Evolutionary conservation across 2,113 vertebrate species (phyloP).

Genomic region (Brienomyrus longianalis): DNA sequence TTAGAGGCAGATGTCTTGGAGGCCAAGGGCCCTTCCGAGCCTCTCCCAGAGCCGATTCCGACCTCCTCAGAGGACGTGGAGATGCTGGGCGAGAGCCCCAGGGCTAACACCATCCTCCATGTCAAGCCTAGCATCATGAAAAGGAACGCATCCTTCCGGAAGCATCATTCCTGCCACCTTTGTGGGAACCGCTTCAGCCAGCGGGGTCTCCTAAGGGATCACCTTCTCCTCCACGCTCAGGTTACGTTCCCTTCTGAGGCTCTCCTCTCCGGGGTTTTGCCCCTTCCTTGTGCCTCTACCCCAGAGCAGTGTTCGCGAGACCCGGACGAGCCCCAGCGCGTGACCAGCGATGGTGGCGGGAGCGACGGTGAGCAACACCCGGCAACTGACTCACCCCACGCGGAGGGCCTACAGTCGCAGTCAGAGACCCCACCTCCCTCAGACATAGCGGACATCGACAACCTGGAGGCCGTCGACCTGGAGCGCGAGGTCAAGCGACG

Average conservation of each 20-base stretch:
- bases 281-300: slow-evolving; percentile 44
- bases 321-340: slow-evolving; percentile 58
- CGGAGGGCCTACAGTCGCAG: slow-evolving; percentile 64
- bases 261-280: slow-evolving; percentile 45
- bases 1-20: slow-evolving; percentile 61
- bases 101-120: slow-evolving; percentile 64
- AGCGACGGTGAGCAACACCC: slow-evolving; percentile 73
- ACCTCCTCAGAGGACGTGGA: slow-evolving; percentile 60
- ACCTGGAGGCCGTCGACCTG: slow-evolving; percentile 72
- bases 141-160: slow-evolving; percentile 72
- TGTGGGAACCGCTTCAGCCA: slow-evolving; percentile 73
- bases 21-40: slow-evolving; percentile 39
- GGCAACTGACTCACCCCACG: slow-evolving; percentile 69
- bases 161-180: slow-evolving; percentile 75
- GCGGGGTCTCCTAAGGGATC: slow-evolving; percentile 71
- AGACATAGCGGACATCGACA: slow-evolving; percentile 79
- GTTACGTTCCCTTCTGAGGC: slow-evolving; percentile 44
- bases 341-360: slow-evolving; percentile 53
- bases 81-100: slow-evolving; percentile 59
- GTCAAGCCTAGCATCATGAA: slow-evolving; percentile 78
- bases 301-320: slow-evolving; percentile 58
- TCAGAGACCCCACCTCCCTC: slow-evolving; percentile 73
- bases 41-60: slow-evolving; percentile 56
- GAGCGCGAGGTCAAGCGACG: slow-evolving; percentile 73
- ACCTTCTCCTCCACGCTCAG: slow-evolving; percentile 74